Base-by-base conservation (phyloP, 2,113 vertebrate species). In the Thamnaconus septentrionalis region DNA sequence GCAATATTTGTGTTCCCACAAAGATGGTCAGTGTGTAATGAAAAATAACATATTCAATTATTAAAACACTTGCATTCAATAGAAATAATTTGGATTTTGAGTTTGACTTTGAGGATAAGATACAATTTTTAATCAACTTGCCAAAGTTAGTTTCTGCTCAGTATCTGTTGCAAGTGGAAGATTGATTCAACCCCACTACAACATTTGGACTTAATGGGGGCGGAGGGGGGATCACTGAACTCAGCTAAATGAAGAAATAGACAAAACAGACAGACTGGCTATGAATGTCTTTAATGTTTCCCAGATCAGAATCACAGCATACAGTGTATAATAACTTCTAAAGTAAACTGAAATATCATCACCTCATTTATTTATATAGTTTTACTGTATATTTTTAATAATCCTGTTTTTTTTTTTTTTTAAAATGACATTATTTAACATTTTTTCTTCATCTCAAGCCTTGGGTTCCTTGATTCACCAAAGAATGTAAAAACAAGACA, bases 231-330 rank as follows among this genome's bases (percentile, higher is more conserved):
- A n/a, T n/a, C n/a, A n/a, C 18, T 31, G 18, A 31, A 31, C 18
- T 31, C 18, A 31, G 18, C 18, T 45, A 45, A 6, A 5, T 53
- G 0, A 80, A 88, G 81, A 62, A 83, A 84, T 43, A 85, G 9
- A 53, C 75, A 59, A n/a, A 73, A 66, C 71, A 7, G 3, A 6
- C 59, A 60, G 42, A 75, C 64, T 80, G 85, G 86, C 86, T 92
- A 91, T 92, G 87, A 90, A 90, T 88, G 83, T 92, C 85, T 93
- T 92, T 92, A 92, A 91, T 93, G 88, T 91, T 89, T 88, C 84
- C 90, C 91, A 91, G 87, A 87, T 91, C 87, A 88, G 88, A 91
- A 88, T 91, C 88, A 91, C 92, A 92, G 90, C 90, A 91, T 91
- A 93, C 88, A 91, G 90, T 90, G 87, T 90, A 88, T 89, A 91